A percentile compares a stretch with the other conserved stretches of the same genome.
phyloP scores from a whole-genome alignment of 2,113 vertebrate genomes.

The Turdus rufiventris region DNA sequence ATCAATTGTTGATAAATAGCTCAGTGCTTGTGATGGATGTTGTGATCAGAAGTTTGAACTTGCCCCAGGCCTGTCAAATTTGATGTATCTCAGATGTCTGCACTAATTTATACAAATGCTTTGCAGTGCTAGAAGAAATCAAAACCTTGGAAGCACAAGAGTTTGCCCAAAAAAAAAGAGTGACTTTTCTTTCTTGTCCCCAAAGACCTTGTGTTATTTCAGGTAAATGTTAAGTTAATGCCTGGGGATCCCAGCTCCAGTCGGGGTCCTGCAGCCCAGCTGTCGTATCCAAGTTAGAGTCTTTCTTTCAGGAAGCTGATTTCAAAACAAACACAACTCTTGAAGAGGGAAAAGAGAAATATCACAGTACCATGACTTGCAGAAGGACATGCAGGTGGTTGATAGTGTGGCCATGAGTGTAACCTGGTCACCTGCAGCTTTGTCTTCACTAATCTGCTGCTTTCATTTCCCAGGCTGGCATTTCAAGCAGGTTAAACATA shows the following conservation, averaged over 20 bases:
- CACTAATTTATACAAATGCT: constrained; percentile 46
- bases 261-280: not conserved
- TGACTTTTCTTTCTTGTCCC: not conserved
- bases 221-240: not conserved
- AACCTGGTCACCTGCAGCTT: not conserved
- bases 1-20: constrained; percentile 54
- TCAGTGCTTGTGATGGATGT: constrained; percentile 46
- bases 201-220: not conserved
- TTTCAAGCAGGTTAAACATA: not conserved
- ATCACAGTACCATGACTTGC: not conserved
- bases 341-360: not conserved
- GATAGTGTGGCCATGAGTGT: not conserved
- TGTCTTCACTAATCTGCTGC: not conserved
- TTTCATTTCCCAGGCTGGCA: not conserved
- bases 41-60: constrained; percentile 44
- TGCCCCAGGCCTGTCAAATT: constrained; percentile 14
- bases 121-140: not conserved
- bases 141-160: not conserved
- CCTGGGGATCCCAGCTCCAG: not conserved
- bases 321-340: not conserved
- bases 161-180: not conserved
- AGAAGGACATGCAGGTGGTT: not conserved
- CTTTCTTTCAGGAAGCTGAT: not conserved
- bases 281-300: not conserved
- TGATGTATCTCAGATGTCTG: constrained; percentile 46